Evolutionary conservation across 1,140 invertebrate species (phyloP), one percentile per base, ranked within the genome.

Genomic region (Trichoplusia ni): DNA sequence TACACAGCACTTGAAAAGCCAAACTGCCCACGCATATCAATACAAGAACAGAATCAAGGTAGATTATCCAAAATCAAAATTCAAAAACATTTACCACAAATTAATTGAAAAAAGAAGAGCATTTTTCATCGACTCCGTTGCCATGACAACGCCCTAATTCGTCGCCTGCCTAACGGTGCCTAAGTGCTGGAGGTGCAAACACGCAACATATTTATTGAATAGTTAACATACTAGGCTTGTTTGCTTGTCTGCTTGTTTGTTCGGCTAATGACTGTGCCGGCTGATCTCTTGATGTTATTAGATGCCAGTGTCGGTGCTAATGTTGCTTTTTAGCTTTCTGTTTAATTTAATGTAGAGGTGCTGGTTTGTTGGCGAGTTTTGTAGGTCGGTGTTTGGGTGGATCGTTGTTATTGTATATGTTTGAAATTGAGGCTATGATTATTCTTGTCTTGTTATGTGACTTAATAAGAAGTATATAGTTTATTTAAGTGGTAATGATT

Each of bases 51-150:
- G 6, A 13, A 27, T 1, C 14, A 18, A 1, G 25, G 27, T 49
- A 29, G 11, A 13, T 8, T 4, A 31, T n/a, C 14, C 25, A 49
- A 49, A 49, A 14, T 9, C 14, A n/a, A 31, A 33, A 56, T 56
- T 56, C 13, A 42, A 42, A 42, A 25, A 40, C 51, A 25, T 38
- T 40, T 56, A 56, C 53, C 37, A 56, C 16, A n/a, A n/a, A n/a
- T n/a, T n/a, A n/a, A n/a, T n/a, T n/a, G n/a, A n/a, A n/a, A n/a
- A n/a, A n/a, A n/a, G n/a, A n/a, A n/a, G n/a, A n/a, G n/a, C n/a
- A n/a, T n/a, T n/a, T n/a, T n/a, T n/a, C n/a, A n/a, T n/a, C n/a
- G n/a, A n/a, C n/a, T n/a, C n/a, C n/a, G n/a, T n/a, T n/a, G n/a
- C n/a, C n/a, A n/a, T n/a, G n/a, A n/a, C n/a, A n/a, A n/a, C n/a